Conservation (phyloP, 2,888 invertebrate genomes). For the Chrysolina oricalcia region DNA sequence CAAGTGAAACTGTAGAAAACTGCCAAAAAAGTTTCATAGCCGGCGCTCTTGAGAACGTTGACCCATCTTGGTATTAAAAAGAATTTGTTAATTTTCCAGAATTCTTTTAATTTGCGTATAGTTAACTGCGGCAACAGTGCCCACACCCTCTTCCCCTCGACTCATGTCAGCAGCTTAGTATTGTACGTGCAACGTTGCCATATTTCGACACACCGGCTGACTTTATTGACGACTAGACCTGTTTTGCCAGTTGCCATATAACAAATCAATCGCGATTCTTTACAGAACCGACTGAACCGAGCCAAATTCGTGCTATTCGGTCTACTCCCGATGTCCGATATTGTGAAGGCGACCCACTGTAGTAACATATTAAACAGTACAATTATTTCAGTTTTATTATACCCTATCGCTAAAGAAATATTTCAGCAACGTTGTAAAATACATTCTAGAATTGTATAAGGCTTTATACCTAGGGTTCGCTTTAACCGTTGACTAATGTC, state of each 20-base stretch:
- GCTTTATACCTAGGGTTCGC: not conserved
- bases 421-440: not conserved
- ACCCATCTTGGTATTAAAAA: no score
- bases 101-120: not conserved
- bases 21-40: no score
- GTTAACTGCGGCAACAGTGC: not conserved
- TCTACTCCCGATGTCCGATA: not conserved
- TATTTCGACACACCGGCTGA: not conserved
- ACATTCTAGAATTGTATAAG: not conserved
- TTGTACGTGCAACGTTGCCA: not conserved
- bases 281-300: no score
- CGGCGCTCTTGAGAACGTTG: no score
- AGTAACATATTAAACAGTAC: not conserved
- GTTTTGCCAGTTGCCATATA: conserved; percentile 4
- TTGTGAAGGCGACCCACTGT: not conserved
- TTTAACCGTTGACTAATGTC: not conserved
- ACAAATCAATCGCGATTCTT: not conserved
- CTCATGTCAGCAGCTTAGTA: not conserved
- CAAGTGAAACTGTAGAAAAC: no score
- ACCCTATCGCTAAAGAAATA: not conserved
- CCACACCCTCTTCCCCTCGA: not conserved
- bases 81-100: no score
- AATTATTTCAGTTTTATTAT: not conserved
- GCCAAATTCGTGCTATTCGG: not conserved
- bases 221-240: not conserved